phyloP scores from a whole-genome alignment of 2,888 invertebrate species.

The Scrobipalpa atriplicella region DNA sequence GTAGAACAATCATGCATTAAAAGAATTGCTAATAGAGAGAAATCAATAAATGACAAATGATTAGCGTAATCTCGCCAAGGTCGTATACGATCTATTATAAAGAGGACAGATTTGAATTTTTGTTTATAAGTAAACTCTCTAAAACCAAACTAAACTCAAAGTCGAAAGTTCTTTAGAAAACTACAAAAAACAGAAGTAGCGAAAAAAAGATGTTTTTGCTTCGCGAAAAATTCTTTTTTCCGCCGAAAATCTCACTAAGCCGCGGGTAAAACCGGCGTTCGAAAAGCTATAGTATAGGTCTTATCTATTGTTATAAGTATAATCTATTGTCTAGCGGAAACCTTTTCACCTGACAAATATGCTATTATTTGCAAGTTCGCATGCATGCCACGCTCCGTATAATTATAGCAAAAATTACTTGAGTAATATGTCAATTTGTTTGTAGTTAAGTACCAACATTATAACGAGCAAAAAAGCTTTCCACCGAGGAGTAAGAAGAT shows the following conservation, averaged over 20 bases:
- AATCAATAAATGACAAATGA: slow-evolving; percentile 21
- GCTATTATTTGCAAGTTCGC: slow-evolving; percentile 5
- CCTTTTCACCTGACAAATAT: slow-evolving; percentile 7
- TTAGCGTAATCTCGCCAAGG: slow-evolving; percentile 13
- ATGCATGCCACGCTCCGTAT: background rate
- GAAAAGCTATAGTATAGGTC: too few relatives aligned
- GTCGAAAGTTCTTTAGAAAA: too few relatives aligned
- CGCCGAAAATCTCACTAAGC: too few relatives aligned
- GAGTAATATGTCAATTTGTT: background rate
- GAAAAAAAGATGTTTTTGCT: too few relatives aligned
- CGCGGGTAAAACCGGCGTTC: too few relatives aligned
- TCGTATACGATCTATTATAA: background rate
- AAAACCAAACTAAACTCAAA: too few relatives aligned
- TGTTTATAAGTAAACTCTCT: too few relatives aligned
- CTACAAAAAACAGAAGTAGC: too few relatives aligned
- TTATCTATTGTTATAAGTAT: background rate
- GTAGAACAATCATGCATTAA: slow-evolving; percentile 32
- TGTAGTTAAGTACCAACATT: background rate
- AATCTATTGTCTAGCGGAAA: slow-evolving; percentile 2
- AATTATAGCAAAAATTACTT: slow-evolving; percentile 2
- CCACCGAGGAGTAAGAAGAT: background rate
- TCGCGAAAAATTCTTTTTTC: too few relatives aligned
- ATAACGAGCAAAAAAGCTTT: background rate
- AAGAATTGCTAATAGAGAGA: slow-evolving; percentile 27
- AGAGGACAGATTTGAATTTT: too few relatives aligned